Evolutionary conservation across 2,113 vertebrate species (phyloP).

Genomic region (Anser brachyrhynchus): DNA sequence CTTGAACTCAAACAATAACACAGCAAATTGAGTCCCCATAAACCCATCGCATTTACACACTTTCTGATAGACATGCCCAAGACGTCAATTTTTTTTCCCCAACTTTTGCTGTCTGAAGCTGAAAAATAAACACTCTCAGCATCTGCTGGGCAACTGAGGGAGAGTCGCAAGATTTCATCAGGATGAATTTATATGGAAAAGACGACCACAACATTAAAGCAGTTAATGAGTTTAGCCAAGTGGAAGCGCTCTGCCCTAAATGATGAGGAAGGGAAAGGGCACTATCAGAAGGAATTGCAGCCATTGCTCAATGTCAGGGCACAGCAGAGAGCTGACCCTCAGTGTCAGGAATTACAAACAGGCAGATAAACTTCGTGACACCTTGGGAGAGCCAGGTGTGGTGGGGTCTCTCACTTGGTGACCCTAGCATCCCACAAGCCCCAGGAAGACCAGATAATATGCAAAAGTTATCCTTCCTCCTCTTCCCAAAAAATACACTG

Average conservation of each 20-base stretch:
- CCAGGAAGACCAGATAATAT: not conserved
- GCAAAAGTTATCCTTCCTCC: not conserved
- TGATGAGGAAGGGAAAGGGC: slow-evolving; percentile 23
- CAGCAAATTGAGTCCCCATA: not conserved
- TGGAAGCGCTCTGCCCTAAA: slow-evolving; percentile 44
- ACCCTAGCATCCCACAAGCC: not conserved
- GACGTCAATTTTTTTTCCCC: not conserved
- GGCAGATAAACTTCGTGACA: slow-evolving; percentile 48
- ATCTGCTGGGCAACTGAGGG: not conserved
- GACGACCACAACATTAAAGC: slow-evolving; percentile 51
- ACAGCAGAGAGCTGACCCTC: slow-evolving; percentile 27
- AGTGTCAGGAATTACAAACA: slow-evolving; percentile 2
- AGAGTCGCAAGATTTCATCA: not conserved
- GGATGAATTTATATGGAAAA: slow-evolving; percentile 36
- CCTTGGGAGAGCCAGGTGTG: not conserved
- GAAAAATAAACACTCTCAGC: not conserved
- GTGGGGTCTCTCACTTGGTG: not conserved
- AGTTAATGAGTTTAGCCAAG: slow-evolving; percentile 71
- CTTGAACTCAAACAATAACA: not conserved
- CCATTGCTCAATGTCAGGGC: slow-evolving; percentile 63
- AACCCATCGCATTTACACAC: not conserved
- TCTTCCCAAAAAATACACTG: not conserved
- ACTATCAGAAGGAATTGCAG: slow-evolving; percentile 45
- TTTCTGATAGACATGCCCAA: not conserved
- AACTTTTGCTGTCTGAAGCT: not conserved